These are phyloP conservation scores for Nesidiocoris tenuis DNA, from an alignment of 2,888 invertebrate species.

Conservation along the genomic window DNA sequence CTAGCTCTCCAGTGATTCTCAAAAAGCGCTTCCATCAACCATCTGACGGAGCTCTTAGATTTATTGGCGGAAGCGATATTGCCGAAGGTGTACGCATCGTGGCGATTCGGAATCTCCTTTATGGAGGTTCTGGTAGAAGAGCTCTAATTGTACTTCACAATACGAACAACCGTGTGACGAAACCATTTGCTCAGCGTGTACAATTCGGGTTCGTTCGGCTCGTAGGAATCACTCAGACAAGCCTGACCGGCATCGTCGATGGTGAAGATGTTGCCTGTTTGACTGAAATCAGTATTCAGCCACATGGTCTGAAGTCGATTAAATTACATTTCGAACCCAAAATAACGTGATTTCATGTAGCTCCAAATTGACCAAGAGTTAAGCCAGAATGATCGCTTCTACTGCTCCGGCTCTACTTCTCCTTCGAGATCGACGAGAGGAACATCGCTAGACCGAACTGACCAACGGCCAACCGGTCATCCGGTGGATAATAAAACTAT, in stretches of 20 bases:
- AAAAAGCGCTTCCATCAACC: neutral
- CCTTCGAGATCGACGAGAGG: no score
- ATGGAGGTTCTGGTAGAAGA: neutral
- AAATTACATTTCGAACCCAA: slow-evolving; percentile 10
- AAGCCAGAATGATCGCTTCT: no score
- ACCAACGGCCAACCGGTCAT: no score
- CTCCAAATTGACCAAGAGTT: no score
- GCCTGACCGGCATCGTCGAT: slow-evolving; percentile 9
- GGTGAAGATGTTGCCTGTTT: slow-evolving; percentile 2
- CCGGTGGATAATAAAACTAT: no score
- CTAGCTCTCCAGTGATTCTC: no score
- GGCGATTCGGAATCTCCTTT: neutral
- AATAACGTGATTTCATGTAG: no score
- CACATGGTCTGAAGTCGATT: slow-evolving; percentile 3
- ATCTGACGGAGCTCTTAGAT: neutral
- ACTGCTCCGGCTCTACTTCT: no score
- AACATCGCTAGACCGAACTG: no score
- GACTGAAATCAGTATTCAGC: slow-evolving; percentile 5
- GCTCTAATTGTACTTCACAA: slow-evolving; percentile 13
- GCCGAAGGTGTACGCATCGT: neutral
- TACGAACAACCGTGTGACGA: neutral
- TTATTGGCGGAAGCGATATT: neutral
- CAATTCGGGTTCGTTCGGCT: neutral
- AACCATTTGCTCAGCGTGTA: neutral
- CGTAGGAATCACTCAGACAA: neutral